phyloP scores from a whole-genome alignment of 2,888 invertebrate genomes.

The Tipula vernalis region DNA sequence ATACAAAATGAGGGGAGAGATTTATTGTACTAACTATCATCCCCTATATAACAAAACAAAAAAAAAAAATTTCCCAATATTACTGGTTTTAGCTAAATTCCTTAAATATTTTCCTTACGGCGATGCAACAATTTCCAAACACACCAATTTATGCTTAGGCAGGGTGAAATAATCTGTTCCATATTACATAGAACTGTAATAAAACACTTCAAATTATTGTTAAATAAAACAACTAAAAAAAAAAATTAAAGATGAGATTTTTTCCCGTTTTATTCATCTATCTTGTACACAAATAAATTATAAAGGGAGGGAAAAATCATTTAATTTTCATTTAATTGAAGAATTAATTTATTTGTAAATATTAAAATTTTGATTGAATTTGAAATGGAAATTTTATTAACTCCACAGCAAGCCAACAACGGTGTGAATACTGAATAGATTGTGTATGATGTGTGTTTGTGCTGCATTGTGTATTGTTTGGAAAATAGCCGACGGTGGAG shows the following conservation, averaged over 20 bases:
- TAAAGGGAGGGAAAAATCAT: not conserved
- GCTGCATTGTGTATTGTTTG: not conserved
- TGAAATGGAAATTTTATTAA: not conserved
- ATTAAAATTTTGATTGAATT: not conserved
- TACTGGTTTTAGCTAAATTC: not conserved
- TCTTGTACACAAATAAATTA: not conserved
- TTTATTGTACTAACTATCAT: not conserved
- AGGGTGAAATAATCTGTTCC: not conserved
- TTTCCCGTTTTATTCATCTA: not conserved
- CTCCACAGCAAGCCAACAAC: not conserved
- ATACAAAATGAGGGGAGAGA: not conserved
- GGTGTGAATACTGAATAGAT: not conserved
- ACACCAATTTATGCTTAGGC: not conserved
- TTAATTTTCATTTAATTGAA: not conserved
- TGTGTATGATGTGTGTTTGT: not conserved
- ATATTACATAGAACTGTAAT: not conserved
- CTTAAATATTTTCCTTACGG: not conserved
- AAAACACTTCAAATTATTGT: not conserved
- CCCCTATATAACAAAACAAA: not conserved
- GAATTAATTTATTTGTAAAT: not conserved
- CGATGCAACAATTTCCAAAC: not conserved
- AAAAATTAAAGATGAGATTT: not conserved
- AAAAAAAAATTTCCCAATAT: not conserved
- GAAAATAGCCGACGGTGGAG: not conserved
- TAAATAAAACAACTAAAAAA: not conserved